Conservation (phyloP, 2,797 vertebrate genomes). For the Fundulus diaphanus region DNA sequence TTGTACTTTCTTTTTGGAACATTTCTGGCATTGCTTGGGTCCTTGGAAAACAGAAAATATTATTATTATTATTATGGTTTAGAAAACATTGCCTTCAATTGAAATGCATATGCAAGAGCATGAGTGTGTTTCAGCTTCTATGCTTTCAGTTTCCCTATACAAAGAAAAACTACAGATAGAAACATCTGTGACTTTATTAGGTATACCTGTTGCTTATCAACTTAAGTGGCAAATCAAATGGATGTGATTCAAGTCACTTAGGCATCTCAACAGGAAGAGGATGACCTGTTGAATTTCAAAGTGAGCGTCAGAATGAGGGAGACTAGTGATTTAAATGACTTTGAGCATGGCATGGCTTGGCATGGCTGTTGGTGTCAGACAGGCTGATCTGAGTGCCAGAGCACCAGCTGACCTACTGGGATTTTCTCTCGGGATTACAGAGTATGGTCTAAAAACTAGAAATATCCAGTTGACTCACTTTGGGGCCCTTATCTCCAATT, state of each 20-base stretch:
- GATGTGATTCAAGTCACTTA: not conserved
- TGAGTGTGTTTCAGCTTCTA: not conserved
- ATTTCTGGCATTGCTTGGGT: not conserved
- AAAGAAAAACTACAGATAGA: not conserved
- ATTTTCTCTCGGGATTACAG: too few relatives aligned
- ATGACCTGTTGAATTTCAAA: not conserved
- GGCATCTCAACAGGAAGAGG: not conserved
- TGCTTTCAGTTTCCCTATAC: not conserved
- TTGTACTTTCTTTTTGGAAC: not conserved
- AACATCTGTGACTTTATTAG: not conserved
- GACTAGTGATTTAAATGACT: not conserved
- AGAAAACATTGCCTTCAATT: not conserved
- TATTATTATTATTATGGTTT: not conserved
- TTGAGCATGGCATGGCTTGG: not conserved
- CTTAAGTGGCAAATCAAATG: not conserved
- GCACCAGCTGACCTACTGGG: not conserved
- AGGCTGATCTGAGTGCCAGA: not conserved
- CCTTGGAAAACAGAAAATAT: slow-evolving; percentile 12
- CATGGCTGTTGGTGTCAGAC: not conserved
- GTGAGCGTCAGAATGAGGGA: not conserved
- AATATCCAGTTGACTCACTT: not conserved
- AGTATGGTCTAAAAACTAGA: not conserved
- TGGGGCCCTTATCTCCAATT: not conserved
- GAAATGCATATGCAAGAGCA: not conserved
- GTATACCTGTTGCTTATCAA: not conserved